Base-by-base conservation (phyloP, 2,888 invertebrate genomes). In the Trissoscelio sp. region DNA sequence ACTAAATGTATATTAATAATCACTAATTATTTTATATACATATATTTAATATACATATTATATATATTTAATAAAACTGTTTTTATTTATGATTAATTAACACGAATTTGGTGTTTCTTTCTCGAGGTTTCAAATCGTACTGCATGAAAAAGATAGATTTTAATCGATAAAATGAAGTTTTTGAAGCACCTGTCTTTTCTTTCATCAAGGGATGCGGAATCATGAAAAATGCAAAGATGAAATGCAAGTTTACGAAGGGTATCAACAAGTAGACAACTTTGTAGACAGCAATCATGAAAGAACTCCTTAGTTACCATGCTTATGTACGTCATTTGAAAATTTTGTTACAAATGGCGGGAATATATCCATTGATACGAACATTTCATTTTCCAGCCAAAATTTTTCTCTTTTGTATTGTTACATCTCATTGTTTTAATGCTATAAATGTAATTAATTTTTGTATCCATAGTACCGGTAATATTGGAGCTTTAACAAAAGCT, bases 1-100 rank as follows among this genome's bases (percentile, higher is more conserved):
- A 53, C 24, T 53, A 69, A 69, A 46, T 46, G 24, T 77, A 20
- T 66, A 48, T 66, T 58, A 66, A 58, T 58, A 34, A 58, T 51
- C 9, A 37, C 42, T 60, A 39, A 46, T 11, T 77, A 69, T 69
- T 77, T 62, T 77, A 62, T 62, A 69, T 77, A 62, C 9, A 34
- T 5, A 58, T 58, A 42, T 75, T 75, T 64, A 74, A 74, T 66
- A 74, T n/a, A n/a, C n/a, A n/a, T n/a, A n/a, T n/a, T n/a, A n/a
- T n/a, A n/a, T n/a, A 58, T 58, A 42, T 75, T 75, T 66, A 75
- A 75, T 67, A 75, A 75, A 75, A n/a, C 20, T 34, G 31, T n/a
- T 39, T 57, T 64, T 42, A 75, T 58, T 75, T 75, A 51, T 60
- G 51, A 20, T 46, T 12, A 34, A 9, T 11, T n/a, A 4, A 3